Percentiles rank a stretch among this genome's conserved stretches.
Conservation (phyloP, 2,888 invertebrate species). For the Dusona sp. region DNA sequence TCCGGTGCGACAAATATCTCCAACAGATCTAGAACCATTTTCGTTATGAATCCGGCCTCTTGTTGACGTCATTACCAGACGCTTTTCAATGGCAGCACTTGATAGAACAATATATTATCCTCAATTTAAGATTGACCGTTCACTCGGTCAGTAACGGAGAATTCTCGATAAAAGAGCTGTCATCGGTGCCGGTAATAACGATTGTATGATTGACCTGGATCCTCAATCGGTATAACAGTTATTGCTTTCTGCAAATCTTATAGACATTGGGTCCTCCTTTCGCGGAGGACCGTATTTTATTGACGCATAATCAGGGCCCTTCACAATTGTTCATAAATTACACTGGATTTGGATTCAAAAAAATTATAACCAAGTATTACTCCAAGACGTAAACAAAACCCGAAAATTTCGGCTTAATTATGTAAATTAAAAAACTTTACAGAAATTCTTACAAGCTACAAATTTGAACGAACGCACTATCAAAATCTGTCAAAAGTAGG, state of each 20-base stretch:
- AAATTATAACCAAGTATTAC: no score
- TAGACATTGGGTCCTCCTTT: no score
- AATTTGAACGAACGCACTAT: no score
- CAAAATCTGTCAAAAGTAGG: no score
- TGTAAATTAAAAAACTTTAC: no score
- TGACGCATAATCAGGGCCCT: no score
- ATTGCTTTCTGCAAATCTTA: neutral
- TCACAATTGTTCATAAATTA: no score
- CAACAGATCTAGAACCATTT: constrained; percentile 13
- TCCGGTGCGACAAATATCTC: constrained; percentile 42
- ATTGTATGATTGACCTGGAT: constrained; percentile 1
- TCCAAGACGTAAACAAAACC: no score
- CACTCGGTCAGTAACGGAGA: constrained; percentile 1
- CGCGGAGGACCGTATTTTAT: no score
- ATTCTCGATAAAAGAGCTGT: neutral
- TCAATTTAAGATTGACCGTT: neutral
- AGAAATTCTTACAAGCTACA: no score
- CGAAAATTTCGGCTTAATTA: no score
- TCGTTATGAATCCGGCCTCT: neutral
- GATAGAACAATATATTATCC: neutral
- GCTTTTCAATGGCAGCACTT: neutral
- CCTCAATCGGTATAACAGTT: neutral
- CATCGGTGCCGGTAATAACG: neutral
- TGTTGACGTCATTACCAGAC: constrained; percentile 5
- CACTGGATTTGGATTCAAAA: no score